A percentile compares a stretch with the other conserved stretches of the same genome.
phyloP scores from a whole-genome alignment of 2,888 invertebrate species.

The Scelioninae gen. 2 region DNA sequence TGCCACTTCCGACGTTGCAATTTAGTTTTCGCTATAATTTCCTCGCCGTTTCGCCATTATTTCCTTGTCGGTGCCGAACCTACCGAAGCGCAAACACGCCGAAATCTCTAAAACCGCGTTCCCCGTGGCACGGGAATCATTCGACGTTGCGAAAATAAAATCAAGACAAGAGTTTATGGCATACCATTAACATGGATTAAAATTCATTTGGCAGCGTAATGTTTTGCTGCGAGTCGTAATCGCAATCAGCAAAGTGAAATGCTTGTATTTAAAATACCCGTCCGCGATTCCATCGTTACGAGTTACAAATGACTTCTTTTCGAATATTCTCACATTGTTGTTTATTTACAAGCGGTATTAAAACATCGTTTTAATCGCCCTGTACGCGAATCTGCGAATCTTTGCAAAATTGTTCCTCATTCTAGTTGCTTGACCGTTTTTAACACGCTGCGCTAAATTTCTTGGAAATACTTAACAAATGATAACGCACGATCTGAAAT shows the following conservation, averaged over 20 bases:
- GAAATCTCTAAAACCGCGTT: constrained; percentile 52
- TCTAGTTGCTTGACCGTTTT: no score
- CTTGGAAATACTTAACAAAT: no score
- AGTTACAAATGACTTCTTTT: constrained; percentile 41
- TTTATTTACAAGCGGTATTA: constrained; percentile 44
- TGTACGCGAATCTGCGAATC: neutral
- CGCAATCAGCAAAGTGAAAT: constrained; percentile 50
- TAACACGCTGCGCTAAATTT: no score
- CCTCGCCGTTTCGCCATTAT: constrained; percentile 62
- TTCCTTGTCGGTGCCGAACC: constrained; percentile 55
- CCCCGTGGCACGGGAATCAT: constrained; percentile 39
- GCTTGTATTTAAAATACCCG: constrained; percentile 46
- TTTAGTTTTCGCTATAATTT: constrained; percentile 68
- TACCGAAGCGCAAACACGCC: constrained; percentile 59
- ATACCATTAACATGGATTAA: constrained; percentile 53
- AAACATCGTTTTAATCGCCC: constrained; percentile 27
- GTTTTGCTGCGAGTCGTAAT: constrained; percentile 45
- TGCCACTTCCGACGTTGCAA: constrained; percentile 72
- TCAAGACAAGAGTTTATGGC: constrained; percentile 52
- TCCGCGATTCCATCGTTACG: constrained; percentile 42
- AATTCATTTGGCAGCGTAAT: constrained; percentile 47
- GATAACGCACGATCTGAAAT: no score
- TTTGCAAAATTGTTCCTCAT: constrained; percentile 14
- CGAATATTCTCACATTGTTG: constrained; percentile 34
- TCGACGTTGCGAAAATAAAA: constrained; percentile 50